phyloP scores from a whole-genome alignment of 2,888 invertebrate genomes.

The Arge pagana region DNA sequence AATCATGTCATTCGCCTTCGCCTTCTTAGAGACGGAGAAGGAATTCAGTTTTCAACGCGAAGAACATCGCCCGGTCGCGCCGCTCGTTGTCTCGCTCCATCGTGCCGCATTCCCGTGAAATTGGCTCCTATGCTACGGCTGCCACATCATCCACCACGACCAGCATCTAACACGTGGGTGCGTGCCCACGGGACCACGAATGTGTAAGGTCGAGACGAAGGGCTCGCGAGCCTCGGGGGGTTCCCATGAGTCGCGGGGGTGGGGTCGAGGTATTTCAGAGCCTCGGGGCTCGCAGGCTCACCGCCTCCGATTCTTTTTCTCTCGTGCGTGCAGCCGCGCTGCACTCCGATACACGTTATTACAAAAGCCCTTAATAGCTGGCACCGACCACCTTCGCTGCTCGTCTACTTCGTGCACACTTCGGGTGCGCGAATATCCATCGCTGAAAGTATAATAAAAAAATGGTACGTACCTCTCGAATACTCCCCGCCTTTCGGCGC shows the following conservation, averaged over 20 bases:
- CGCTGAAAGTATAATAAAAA: too few relatives aligned
- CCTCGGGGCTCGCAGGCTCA: slow-evolving; percentile 37
- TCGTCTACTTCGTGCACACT: slow-evolving; percentile 4
- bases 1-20: slow-evolving; percentile 15
- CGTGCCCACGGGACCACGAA: slow-evolving; percentile 7
- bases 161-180: too few relatives aligned
- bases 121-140: slow-evolving; percentile 26
- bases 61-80: too few relatives aligned
- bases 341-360: slow-evolving; percentile 38
- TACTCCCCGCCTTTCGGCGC: too few relatives aligned
- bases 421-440: slow-evolving; percentile 2
- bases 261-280: slow-evolving; percentile 25
- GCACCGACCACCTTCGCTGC: slow-evolving; percentile 10
- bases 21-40: slow-evolving; percentile 7
- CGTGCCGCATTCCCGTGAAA: slow-evolving; percentile 38
- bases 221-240: slow-evolving; percentile 40
- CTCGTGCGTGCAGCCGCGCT: slow-evolving; percentile 40
- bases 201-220: slow-evolving; percentile 4
- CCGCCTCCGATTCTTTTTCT: slow-evolving; percentile 25
- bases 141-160: slow-evolving; percentile 1
- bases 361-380: slow-evolving; percentile 34
- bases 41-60: neutral
- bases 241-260: slow-evolving; percentile 53
- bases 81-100: neutral
- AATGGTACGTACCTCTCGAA: too few relatives aligned